Conservation (phyloP, 2,888 invertebrate species). For the Hemicrepidius hirtus region DNA sequence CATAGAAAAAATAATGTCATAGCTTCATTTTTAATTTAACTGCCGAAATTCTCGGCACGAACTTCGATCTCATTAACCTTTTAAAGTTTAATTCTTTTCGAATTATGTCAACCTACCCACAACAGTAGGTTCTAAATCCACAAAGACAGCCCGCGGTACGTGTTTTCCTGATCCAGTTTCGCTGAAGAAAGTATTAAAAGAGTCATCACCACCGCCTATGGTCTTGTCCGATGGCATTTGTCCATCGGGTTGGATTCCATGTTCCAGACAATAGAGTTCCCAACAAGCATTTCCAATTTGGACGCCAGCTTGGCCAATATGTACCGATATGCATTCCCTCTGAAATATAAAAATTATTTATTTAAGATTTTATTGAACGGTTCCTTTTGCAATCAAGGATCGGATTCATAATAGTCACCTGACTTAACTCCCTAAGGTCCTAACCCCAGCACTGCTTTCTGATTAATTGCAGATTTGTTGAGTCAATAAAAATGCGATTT, state of each 20-base stretch:
- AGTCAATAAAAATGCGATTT: too few species aligned
- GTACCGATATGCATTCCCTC: conserved; percentile 92
- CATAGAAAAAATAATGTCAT: background rate
- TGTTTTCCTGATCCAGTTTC: conserved; percentile 88
- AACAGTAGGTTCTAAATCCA: conserved; percentile 95
- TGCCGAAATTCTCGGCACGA: conserved; percentile 21
- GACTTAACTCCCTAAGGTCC: too few species aligned
- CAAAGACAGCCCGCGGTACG: conserved; percentile 91
- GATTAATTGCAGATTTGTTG: too few species aligned
- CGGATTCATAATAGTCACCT: too few species aligned
- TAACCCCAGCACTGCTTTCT: too few species aligned
- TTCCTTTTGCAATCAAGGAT: background rate
- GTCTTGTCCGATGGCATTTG: conserved; percentile 91
- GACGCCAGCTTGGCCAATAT: conserved; percentile 90
- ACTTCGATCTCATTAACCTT: conserved; percentile 4
- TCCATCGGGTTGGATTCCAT: conserved; percentile 87
- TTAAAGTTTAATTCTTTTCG: conserved; percentile 23
- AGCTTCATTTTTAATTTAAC: conserved; percentile 2
- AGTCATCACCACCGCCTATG: conserved; percentile 83
- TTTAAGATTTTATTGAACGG: too few species aligned
- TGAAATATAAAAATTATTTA: conserved; percentile 69
- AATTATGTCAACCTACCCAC: conserved; percentile 78
- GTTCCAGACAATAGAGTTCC: conserved; percentile 90
- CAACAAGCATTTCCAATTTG: conserved; percentile 92
- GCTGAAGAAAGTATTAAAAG: conserved; percentile 86